Percentiles rank a stretch among this genome's conserved stretches.
Conservation (phyloP, 2,888 invertebrate genomes). For the Coleophora flavipennella region DNA sequence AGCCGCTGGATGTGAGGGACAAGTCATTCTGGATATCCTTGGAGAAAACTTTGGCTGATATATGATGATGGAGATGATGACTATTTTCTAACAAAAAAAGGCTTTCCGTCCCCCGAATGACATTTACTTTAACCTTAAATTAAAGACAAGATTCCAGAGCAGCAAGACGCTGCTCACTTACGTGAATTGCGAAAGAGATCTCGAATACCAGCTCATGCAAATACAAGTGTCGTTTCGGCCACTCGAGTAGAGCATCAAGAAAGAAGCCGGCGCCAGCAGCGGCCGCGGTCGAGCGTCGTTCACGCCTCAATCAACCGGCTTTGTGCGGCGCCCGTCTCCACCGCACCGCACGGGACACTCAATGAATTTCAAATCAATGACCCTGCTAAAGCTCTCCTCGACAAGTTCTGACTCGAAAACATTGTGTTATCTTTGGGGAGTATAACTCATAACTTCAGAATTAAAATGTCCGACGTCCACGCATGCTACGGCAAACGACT, state of each 20-base stretch:
- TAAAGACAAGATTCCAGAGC: too few species aligned
- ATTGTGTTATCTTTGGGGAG: too few species aligned
- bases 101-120: too few species aligned
- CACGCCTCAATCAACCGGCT: slow-evolving; percentile 70
- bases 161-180: too few species aligned
- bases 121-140: too few species aligned
- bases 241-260: slow-evolving; percentile 68
- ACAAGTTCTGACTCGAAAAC: too few species aligned
- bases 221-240: slow-evolving; percentile 65
- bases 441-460: slow-evolving; percentile 24
- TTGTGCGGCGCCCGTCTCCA: slow-evolving; percentile 49
- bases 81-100: too few species aligned
- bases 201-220: slow-evolving; percentile 60
- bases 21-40: too few species aligned
- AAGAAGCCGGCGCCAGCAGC: slow-evolving; percentile 55
- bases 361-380: slow-evolving; percentile 5
- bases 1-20: too few species aligned
- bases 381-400: background rate
- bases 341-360: slow-evolving; percentile 9
- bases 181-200: slow-evolving; percentile 33
- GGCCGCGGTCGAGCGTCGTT: slow-evolving; percentile 58
- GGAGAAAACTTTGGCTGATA: too few species aligned
- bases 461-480: slow-evolving; percentile 42
- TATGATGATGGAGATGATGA: too few species aligned
- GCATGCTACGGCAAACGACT: slow-evolving; percentile 37